Percentiles rank a stretch among this genome's conserved stretches.
Evolutionary conservation across 2,113 vertebrate species (phyloP).

Genomic region (Acrocephalus kingi): DNA sequence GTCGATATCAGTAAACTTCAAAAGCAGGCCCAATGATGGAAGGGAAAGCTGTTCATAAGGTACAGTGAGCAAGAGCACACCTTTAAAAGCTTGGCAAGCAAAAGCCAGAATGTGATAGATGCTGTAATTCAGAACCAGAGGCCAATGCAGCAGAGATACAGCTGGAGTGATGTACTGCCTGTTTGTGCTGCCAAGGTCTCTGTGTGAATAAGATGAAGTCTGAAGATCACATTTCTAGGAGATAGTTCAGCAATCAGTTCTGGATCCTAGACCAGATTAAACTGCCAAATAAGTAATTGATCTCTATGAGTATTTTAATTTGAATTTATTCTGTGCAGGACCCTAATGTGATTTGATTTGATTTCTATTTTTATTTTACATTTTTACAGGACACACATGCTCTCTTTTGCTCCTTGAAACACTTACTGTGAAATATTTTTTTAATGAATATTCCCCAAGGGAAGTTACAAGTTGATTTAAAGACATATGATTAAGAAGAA

Average conservation of each 20-base stretch:
- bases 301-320: slow-evolving; percentile 37
- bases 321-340: neutral
- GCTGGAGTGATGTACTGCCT: slow-evolving; percentile 62
- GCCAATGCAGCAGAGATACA: slow-evolving; percentile 48
- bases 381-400: neutral
- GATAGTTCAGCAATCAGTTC: slow-evolving; percentile 52
- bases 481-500: neutral
- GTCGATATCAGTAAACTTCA: slow-evolving; percentile 64
- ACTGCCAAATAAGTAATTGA: slow-evolving; percentile 43
- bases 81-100: slow-evolving; percentile 66
- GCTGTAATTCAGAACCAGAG: slow-evolving; percentile 66
- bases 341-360: neutral
- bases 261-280: slow-evolving; percentile 46
- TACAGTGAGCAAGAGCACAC: slow-evolving; percentile 66
- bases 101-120: slow-evolving; percentile 57
- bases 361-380: slow-evolving; percentile 7
- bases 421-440: neutral
- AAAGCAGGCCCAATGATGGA: slow-evolving; percentile 59
- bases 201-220: slow-evolving; percentile 45
- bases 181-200: slow-evolving; percentile 60
- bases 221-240: slow-evolving; percentile 50
- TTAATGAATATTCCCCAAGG: neutral
- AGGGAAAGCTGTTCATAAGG: slow-evolving; percentile 45
- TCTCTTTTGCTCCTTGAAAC: neutral
- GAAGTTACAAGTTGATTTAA: slow-evolving; percentile 21